These are phyloP conservation scores for Cichladusa arquata DNA, from an alignment of 2,113 vertebrate species.

Conservation along the genomic window DNA sequence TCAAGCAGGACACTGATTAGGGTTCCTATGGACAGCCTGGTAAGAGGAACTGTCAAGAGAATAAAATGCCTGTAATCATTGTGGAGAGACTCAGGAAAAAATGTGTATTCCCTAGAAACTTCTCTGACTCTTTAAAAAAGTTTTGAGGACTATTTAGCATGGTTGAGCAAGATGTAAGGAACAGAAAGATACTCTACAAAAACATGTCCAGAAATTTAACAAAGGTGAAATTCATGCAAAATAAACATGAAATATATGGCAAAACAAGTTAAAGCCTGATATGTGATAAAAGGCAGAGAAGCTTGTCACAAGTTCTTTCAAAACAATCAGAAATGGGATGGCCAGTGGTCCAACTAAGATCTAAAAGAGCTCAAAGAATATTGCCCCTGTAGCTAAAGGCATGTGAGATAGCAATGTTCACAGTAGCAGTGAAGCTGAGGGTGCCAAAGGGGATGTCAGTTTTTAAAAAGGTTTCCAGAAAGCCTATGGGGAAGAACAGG, in stretches of 20 bases:
- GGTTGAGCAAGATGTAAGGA: not conserved
- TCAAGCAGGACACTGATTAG: not conserved
- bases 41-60: not conserved
- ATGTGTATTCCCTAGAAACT: not conserved
- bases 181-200: not conserved
- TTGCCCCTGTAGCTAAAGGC: not conserved
- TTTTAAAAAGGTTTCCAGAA: not conserved
- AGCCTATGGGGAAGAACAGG: not conserved
- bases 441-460: not conserved
- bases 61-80: not conserved
- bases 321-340: not conserved
- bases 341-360: not conserved
- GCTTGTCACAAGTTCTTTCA: not conserved
- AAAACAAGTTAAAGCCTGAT: not conserved
- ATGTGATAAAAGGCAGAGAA: not conserved
- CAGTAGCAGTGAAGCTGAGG: not conserved
- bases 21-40: not conserved
- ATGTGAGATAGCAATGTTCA: not conserved
- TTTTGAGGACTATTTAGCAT: not conserved
- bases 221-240: not conserved
- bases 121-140: not conserved
- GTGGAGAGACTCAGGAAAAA: not conserved
- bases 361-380: not conserved
- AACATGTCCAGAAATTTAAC: accelerated
- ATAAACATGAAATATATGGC: not conserved